These are phyloP conservation scores for Athrips mouffetella DNA, from an alignment of 2,888 invertebrate genomes.

Conservation along the genomic window DNA sequence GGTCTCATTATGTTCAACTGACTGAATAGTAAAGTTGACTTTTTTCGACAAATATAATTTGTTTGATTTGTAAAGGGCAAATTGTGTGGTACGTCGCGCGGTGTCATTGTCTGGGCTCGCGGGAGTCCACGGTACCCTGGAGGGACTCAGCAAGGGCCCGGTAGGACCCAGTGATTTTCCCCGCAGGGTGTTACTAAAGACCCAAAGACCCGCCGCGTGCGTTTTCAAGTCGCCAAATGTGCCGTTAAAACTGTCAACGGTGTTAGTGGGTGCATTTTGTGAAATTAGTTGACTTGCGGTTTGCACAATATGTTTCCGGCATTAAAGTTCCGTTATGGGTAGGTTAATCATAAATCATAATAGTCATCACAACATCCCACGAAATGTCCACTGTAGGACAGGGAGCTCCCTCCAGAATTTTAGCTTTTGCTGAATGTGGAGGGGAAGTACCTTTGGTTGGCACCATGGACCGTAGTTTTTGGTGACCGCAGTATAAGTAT, in stretches of 20 bases:
- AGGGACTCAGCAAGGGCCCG: constrained; percentile 20
- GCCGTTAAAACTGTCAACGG: constrained; percentile 54
- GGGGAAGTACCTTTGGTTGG: no score
- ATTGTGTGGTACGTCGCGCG: constrained; percentile 54
- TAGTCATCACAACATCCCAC: no score
- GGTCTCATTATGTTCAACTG: constrained; percentile 20
- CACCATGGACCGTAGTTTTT: no score
- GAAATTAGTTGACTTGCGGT: constrained; percentile 24
- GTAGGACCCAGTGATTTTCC: constrained; percentile 61
- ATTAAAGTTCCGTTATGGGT: background rate
- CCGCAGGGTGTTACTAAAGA: constrained; percentile 71
- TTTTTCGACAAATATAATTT: constrained; percentile 72
- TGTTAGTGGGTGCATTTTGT: constrained; percentile 57
- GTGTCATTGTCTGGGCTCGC: constrained; percentile 62
- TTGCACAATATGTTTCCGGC: background rate
- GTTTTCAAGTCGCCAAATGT: constrained; percentile 65
- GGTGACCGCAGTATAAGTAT: no score
- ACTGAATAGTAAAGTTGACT: constrained; percentile 54
- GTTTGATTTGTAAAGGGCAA: constrained; percentile 74
- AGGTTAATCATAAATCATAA: background rate
- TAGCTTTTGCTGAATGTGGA: no score
- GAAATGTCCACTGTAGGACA: no score
- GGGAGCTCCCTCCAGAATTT: no score
- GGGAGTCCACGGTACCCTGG: constrained; percentile 65
- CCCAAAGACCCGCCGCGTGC: constrained; percentile 50